Evolutionary conservation across 2,113 vertebrate genomes (phyloP), one percentile per base, ranked within the genome.

Genomic region (Vulpes ferrilata): DNA sequence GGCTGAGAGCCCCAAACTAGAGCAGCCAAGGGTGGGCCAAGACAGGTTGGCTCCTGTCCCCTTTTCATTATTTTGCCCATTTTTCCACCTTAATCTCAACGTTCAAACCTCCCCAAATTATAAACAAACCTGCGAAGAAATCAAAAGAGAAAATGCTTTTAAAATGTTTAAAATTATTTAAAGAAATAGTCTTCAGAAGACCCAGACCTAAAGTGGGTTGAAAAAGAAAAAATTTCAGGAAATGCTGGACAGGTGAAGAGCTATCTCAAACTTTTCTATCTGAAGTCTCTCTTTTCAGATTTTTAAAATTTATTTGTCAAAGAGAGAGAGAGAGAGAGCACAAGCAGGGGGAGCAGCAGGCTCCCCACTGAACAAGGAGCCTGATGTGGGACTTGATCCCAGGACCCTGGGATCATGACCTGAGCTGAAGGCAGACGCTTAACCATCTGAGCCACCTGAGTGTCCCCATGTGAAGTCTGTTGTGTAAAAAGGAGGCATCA

Each of bases 131-230:
- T 59, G 22, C 7, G 27, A 86, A 74, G 53, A 82, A 87, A 78
- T 82, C 38, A 78, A 10, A 11, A 11, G 22, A 13, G 17, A 32
- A 91, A 85, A 62, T 96, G 51, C 32, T 65, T 55, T 95, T 84
- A 71, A 95, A 82, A 6, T 81, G 38, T 62, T 69, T 67, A 32
- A 79, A 83, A 74, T 43, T 48, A 85, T 87, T 32, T 0, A 5
- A 59, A 93, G 43, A 79, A 25, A 53, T 35, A 25, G 17, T 81
- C 95, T 92, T 83, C 12, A 69, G 57, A 65, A 62, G 65, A 55
- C 43, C 48, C 27, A 65, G 32, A 30, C 4, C 57, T 84, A 51
- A 65, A 53, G 16, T 32, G 43, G 43, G 27, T 10, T 76, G 60
- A 60, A 43, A 85, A 86, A 73, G 62, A 59, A 27, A 57, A 80